These are phyloP conservation scores for Aplocera efformata DNA, from an alignment of 2,888 invertebrate genomes.

Conservation along the genomic window DNA sequence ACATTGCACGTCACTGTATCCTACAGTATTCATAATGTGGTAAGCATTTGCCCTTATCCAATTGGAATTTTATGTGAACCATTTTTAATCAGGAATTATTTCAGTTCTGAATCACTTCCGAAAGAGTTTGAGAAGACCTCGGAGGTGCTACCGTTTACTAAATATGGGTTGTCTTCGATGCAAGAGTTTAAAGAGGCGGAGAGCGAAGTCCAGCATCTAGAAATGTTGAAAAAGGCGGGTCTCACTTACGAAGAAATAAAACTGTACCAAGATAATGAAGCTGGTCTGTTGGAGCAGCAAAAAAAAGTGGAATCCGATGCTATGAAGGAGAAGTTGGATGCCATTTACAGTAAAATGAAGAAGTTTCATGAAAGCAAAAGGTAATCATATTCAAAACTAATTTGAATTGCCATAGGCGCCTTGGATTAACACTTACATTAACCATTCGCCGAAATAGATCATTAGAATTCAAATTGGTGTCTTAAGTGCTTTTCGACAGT, in stretches of 20 bases:
- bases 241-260: slow-evolving; percentile 72
- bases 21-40: too few relatives aligned
- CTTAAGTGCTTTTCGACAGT: too few relatives aligned
- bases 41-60: too few relatives aligned
- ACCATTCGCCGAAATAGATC: too few relatives aligned
- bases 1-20: too few relatives aligned
- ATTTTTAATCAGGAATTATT: slow-evolving; percentile 8
- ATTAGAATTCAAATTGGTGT: too few relatives aligned
- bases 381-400: slow-evolving; percentile 30
- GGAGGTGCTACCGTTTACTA: slow-evolving; percentile 62
- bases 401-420: too few relatives aligned
- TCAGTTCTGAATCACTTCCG: slow-evolving; percentile 57
- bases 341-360: slow-evolving; percentile 55
- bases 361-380: slow-evolving; percentile 38
- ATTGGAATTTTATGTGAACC: neutral
- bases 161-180: slow-evolving; percentile 66
- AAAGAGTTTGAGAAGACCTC: slow-evolving; percentile 64
- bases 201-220: slow-evolving; percentile 56
- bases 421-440: too few relatives aligned
- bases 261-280: slow-evolving; percentile 69
- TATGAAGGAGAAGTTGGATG: slow-evolving; percentile 51
- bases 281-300: slow-evolving; percentile 49
- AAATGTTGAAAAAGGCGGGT: slow-evolving; percentile 70
- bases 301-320: slow-evolving; percentile 53
- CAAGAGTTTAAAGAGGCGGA: slow-evolving; percentile 64